Evolutionary conservation across 1,140 invertebrate species (phyloP), one percentile per base, ranked within the genome.

Genomic region (Tetramorium alpestre): DNA sequence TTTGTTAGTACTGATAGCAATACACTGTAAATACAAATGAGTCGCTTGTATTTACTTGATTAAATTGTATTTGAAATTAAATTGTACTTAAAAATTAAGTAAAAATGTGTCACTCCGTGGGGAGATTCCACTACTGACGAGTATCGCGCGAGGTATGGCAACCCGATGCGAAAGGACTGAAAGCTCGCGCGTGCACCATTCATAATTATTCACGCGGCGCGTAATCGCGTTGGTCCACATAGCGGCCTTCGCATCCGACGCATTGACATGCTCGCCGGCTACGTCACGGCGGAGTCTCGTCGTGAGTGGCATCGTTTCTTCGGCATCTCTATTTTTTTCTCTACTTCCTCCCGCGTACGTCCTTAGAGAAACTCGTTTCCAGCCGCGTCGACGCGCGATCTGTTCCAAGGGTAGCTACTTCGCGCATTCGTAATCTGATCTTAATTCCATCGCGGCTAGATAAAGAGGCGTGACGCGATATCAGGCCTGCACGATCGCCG

Each of bases 371-470:
- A 92, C 91, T 88, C 51, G 89, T 93, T 92, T 88, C 70, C 90
- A 75, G 11, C 13, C 18, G 64, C 18, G 64, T 76, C 70, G 82
- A 64, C 72, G 49, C 72, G 56, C 72, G 81, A 92, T 91, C 81
- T 90, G 84, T 87, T 91, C 86, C 92, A 93, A 93, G 92, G 92
- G 92, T 87, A 87, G 78, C 91, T 87, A 89, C 87, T 92, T 90
- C 10, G 72, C 69, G 51, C 65, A 84, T 80, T 82, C 69, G 73
- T 84, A 87, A 88, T 90, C 82, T 86, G 81, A 69, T 81, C 88
- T 89, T 90, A 87, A 92, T 92, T 91, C 87, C 91, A 87, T 76
- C 22, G 85, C 65, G 54, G 44, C 73, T 69, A 85, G 77, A 69
- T 89, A 87, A 69, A 89, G 64, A 65, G 38, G 56, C 67, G 25